Conservation (phyloP, 1,140 invertebrate genomes). For the Drosophila funebris region DNA sequence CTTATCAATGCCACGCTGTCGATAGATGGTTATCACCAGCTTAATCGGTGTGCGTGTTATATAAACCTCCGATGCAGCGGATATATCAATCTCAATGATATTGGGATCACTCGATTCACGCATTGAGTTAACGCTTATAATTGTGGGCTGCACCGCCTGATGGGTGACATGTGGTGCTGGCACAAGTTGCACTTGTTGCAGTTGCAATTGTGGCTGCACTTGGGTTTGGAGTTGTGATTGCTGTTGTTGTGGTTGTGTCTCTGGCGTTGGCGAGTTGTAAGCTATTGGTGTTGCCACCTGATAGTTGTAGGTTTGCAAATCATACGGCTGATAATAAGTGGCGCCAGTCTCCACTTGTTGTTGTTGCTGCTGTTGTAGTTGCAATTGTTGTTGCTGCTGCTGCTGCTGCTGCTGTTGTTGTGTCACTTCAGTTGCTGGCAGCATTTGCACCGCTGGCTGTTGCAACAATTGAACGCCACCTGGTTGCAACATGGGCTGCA, state of each 20-base stretch:
- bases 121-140: not conserved
- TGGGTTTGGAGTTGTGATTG: not conserved
- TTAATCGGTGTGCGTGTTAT: not conserved
- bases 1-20: not conserved
- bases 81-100: constrained; percentile 5
- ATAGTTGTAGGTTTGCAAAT: not conserved
- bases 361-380: too few relatives aligned
- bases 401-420: not conserved
- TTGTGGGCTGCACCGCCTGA: not conserved
- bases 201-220: not conserved
- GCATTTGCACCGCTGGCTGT: not conserved
- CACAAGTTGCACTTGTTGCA: not conserved
- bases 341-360: not conserved
- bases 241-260: not conserved
- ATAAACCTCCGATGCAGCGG: not conserved
- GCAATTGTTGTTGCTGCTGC: not conserved
- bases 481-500: too few relatives aligned
- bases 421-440: not conserved
- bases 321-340: not conserved
- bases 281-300: not conserved
- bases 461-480: too few relatives aligned
- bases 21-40: constrained; percentile 1
- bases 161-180: not conserved
- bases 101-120: not conserved
- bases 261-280: too few relatives aligned